phyloP scores from a whole-genome alignment of 2,888 invertebrate species.

The Diaperis boleti region DNA sequence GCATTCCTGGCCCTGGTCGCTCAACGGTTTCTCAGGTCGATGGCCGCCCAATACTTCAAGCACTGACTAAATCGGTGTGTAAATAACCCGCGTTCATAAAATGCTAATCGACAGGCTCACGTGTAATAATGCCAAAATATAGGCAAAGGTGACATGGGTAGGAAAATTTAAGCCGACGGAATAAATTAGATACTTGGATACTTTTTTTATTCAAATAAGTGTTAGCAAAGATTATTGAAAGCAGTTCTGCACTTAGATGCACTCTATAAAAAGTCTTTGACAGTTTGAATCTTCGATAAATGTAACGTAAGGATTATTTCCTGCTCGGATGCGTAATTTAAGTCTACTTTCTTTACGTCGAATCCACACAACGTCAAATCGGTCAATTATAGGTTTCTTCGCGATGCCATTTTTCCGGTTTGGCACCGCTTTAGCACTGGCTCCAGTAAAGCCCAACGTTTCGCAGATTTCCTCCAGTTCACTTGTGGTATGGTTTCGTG shows the following conservation, averaged over 20 bases:
- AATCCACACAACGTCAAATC: slow-evolving; percentile 59
- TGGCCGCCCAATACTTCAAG: slow-evolving; percentile 48
- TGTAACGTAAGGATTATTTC: slow-evolving; percentile 58
- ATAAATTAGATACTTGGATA: too few relatives aligned
- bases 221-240: slow-evolving; percentile 7
- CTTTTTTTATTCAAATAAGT: slow-evolving; percentile 1
- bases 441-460: slow-evolving; percentile 72
- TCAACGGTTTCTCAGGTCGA: slow-evolving; percentile 51
- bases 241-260: slow-evolving; percentile 51
- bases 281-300: slow-evolving; percentile 57
- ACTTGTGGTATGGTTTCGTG: slow-evolving; percentile 68
- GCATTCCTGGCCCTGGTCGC: slow-evolving; percentile 49
- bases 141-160: slow-evolving; percentile 52
- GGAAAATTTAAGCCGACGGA: neutral
- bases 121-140: slow-evolving; percentile 52
- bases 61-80: slow-evolving; percentile 53
- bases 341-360: slow-evolving; percentile 48
- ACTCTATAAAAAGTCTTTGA: slow-evolving; percentile 60
- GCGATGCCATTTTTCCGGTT: slow-evolving; percentile 36
- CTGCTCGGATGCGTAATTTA: slow-evolving; percentile 56
- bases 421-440: slow-evolving; percentile 65
- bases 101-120: slow-evolving; percentile 56
- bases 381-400: slow-evolving; percentile 49
- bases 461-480: slow-evolving; percentile 73
- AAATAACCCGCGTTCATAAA: slow-evolving; percentile 58